Conservation (phyloP, 2,797 vertebrate genomes). For the Psittacula derbiana region DNA sequence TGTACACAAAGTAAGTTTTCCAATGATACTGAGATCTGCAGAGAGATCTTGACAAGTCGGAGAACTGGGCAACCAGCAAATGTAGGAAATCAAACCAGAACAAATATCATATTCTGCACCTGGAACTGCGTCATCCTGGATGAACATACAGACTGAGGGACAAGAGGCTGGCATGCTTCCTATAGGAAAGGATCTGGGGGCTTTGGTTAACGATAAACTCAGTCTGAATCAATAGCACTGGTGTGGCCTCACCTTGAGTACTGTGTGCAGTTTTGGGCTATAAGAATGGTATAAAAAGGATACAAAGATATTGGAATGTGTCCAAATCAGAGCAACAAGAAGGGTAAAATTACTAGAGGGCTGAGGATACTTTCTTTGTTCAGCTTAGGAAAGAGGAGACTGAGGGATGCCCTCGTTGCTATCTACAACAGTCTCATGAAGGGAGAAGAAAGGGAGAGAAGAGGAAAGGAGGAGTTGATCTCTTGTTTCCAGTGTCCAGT, state of each 20-base stretch:
- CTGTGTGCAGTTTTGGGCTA: not conserved
- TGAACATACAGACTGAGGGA: accelerated
- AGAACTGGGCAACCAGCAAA: not conserved
- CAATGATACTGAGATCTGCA: not conserved
- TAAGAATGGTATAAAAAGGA: not conserved
- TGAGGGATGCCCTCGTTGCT: not conserved
- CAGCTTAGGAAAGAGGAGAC: not conserved
- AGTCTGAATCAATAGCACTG: not conserved
- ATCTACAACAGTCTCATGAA: not conserved
- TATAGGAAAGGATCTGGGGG: not conserved
- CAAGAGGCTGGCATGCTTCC: not conserved
- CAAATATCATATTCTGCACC: not conserved
- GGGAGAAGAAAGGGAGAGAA: not conserved
- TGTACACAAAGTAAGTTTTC: not conserved
- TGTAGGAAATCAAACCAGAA: not conserved
- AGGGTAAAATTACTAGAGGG: not conserved
- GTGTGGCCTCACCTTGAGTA: not conserved
- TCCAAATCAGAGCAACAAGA: not conserved
- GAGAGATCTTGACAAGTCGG: not conserved
- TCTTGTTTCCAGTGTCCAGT: accelerated
- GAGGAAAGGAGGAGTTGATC: not conserved
- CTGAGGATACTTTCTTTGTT: not conserved
- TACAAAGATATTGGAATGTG: not conserved
- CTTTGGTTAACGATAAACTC: not conserved
- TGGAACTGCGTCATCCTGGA: not conserved